Evolutionary conservation across 23 tunicate species (phyloP).

Genomic region (Ciona savignyi): DNA sequence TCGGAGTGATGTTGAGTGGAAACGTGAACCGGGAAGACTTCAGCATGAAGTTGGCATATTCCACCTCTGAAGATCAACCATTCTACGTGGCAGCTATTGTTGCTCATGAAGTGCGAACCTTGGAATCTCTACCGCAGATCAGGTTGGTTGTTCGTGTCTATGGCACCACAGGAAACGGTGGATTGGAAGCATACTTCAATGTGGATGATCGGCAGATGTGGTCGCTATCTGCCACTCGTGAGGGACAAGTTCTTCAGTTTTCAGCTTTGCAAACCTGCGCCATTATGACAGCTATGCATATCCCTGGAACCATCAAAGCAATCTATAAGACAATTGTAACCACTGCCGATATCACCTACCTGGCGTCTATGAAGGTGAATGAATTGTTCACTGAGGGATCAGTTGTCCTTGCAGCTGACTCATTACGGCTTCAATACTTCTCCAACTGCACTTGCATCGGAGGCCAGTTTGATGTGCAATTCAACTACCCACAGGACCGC

Average conservation of each 20-base stretch:
- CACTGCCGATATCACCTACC: not conserved
- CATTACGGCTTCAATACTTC: not conserved
- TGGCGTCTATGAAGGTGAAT: not conserved
- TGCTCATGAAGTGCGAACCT: conserved; percentile 9
- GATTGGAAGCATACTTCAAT: not conserved
- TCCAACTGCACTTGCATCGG: conserved; percentile 15
- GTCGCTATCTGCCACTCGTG: not conserved
- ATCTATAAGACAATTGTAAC: not conserved
- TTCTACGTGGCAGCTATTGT: not conserved
- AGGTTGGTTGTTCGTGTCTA: not conserved
- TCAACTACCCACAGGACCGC: not conserved
- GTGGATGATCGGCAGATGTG: not conserved
- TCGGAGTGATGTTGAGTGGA: conserved; percentile 22
- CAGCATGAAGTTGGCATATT: conserved; percentile 5
- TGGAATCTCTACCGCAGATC: conserved; percentile 1
- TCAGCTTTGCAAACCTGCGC: not conserved
- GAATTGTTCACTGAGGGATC: not conserved
- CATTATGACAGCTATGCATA: not conserved
- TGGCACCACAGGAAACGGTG: not conserved
- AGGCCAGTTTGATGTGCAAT: conserved; percentile 1
- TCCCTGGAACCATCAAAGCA: not conserved
- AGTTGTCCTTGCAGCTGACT: not conserved
- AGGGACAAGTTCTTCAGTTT: not conserved
- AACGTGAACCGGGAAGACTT: conserved; percentile 1
- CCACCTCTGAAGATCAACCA: not conserved